Percentiles rank a stretch among this genome's conserved stretches.
Conservation (phyloP, 2,888 invertebrate genomes). For the Acanthosepion lycidas region DNA sequence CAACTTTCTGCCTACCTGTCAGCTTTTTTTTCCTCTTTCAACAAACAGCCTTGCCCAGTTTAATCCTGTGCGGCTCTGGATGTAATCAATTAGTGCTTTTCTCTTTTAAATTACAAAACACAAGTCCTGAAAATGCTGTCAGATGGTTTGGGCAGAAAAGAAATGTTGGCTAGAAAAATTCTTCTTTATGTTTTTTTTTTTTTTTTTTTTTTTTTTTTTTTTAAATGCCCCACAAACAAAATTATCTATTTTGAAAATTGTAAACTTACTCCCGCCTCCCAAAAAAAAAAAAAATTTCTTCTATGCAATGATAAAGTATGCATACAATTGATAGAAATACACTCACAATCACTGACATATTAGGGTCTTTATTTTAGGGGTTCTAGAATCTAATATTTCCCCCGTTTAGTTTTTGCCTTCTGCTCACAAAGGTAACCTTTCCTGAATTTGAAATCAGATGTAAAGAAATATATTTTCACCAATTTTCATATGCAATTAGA, state of each 20-base stretch:
- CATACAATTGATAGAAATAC: background rate
- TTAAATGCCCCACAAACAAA: background rate
- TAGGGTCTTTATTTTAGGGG: background rate
- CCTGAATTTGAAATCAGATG: background rate
- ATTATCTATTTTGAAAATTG: background rate
- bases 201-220: too few species aligned
- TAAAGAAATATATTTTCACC: background rate
- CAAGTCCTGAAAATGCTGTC: background rate
- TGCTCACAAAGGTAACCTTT: background rate
- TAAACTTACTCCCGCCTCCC: background rate
- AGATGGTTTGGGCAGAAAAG: too few species aligned
- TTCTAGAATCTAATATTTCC: background rate
- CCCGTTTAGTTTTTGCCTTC: background rate
- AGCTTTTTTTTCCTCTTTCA: background rate
- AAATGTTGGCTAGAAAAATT: too few species aligned
- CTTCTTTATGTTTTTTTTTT: too few species aligned
- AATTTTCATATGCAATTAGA: background rate
- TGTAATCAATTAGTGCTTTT: background rate
- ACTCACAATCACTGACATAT: background rate
- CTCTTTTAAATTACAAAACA: background rate
- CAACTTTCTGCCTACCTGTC: constrained; percentile 10
- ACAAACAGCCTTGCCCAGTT: background rate
- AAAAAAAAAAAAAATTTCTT: background rate
- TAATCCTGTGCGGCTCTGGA: background rate
- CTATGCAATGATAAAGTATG: background rate